A percentile compares a stretch with the other conserved stretches of the same genome.
Evolutionary conservation across 1,140 invertebrate species (phyloP).

Genomic region (Caerostris darwini): DNA sequence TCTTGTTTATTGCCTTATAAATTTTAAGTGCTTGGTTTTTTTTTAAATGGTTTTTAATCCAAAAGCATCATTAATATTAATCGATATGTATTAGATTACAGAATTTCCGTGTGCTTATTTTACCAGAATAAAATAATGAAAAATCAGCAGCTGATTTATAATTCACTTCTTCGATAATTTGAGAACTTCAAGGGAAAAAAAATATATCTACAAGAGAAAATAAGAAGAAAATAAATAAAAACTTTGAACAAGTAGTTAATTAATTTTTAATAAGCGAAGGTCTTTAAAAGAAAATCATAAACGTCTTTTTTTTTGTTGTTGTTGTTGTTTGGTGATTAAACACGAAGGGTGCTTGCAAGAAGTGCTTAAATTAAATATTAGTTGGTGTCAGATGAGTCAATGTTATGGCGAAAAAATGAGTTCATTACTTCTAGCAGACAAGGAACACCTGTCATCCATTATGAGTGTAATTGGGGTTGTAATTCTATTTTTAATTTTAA

Average conservation of each 20-base stretch:
- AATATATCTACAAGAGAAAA: background rate
- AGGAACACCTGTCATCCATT: background rate
- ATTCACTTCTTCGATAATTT: too few species aligned
- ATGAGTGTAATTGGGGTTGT: background rate
- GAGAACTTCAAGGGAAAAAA: background rate
- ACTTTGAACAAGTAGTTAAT: background rate
- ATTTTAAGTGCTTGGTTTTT: too few species aligned
- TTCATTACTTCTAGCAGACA: background rate
- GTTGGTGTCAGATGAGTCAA: background rate
- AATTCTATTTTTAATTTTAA: too few species aligned
- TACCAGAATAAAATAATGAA: too few species aligned
- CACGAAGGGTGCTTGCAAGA: background rate
- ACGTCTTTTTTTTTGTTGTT: background rate
- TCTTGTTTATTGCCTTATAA: too few species aligned
- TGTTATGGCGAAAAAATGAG: background rate
- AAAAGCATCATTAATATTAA: too few species aligned
- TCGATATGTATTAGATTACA: too few species aligned
- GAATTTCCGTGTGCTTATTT: too few species aligned
- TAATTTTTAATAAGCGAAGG: conserved; percentile 34
- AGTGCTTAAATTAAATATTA: background rate
- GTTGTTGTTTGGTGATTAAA: background rate
- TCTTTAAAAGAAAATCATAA: background rate
- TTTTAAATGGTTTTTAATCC: too few species aligned
- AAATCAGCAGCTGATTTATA: too few species aligned
- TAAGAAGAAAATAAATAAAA: background rate